Base-by-base conservation (phyloP, 2,888 invertebrate genomes). In the Melieria picta region DNA sequence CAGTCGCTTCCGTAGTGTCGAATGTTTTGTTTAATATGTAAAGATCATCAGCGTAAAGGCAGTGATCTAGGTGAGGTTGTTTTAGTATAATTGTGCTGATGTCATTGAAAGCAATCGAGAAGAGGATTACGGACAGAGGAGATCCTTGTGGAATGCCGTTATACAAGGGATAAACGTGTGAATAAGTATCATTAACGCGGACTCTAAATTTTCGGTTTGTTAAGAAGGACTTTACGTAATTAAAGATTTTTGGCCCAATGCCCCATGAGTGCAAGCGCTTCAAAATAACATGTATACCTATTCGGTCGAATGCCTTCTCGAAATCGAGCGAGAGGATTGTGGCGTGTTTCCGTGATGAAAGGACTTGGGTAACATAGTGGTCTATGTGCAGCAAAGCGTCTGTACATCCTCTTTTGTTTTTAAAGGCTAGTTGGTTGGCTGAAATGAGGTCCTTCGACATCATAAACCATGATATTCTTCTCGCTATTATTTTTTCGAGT, bases 1-100 rank as follows among this genome's bases (percentile, higher is more conserved):
- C n/a, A 2, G 63, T 71, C 9, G 47, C 30, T 13, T 47, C 47
- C 5, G 7, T 46, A 43, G 61, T 66, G 47, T 65, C 42, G 43
- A 50, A 68, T 11, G 55, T 63, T 60, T 73, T 72, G n/a, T 62
- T 72, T 10, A 73, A 69, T 0, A 75, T 64, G 10, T 71, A 65
- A 6, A 73, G 47, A 50, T 73, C 76, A 46, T 76, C 73, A 1
- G 74, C 71, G 60, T 73, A 70, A 43, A 76, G 56, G 5, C 71
- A 64, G 60, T 73, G 65, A 6, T 64, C 66, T 7, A 71, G 1
- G 11, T 66, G 13, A 3, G 58, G 65, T 6, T 68, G 52, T 46
- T 50, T 69, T 46, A 16, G 52, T 5, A 74, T 71, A 16, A 73
- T 74, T 13, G 30, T 52, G 7, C 57, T 63, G 5, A 76, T 68